Conservation (phyloP, 2,113 vertebrate genomes). For the Thryonomys swinderianus region DNA sequence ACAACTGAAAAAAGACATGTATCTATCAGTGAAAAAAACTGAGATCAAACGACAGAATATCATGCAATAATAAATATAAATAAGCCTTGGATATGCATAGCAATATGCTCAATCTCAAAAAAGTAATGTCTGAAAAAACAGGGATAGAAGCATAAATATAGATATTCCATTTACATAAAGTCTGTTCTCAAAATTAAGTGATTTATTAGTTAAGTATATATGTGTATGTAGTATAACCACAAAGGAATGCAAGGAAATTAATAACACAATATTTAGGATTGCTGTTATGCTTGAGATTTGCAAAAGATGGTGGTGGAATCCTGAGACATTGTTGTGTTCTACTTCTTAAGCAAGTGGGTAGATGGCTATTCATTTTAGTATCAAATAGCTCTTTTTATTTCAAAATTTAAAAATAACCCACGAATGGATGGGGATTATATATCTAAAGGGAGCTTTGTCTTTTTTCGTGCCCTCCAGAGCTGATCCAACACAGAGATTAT, state of each 20-base stretch:
- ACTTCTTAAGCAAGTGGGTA: not conserved
- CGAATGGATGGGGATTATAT: not conserved
- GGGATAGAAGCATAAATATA: not conserved
- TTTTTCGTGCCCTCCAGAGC: not conserved
- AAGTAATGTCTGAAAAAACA: not conserved
- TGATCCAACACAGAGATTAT: slow-evolving; percentile 33
- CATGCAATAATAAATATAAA: slow-evolving; percentile 19
- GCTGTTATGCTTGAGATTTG: not conserved
- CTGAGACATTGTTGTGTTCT: not conserved
- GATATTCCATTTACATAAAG: not conserved
- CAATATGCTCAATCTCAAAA: not conserved
- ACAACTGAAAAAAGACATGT: not conserved
- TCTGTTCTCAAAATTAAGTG: not conserved
- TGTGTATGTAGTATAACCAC: not conserved
- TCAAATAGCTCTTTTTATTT: not conserved
- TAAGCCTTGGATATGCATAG: not conserved
- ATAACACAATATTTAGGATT: not conserved
- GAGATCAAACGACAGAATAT: not conserved
- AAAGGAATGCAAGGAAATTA: slow-evolving; percentile 43
- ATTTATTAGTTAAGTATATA: slow-evolving; percentile 9
- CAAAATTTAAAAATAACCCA: slow-evolving; percentile 24
- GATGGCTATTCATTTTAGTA: not conserved
- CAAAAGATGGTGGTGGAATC: not conserved
- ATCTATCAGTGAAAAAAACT: slow-evolving; percentile 40
- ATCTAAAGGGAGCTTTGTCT: not conserved